Base-by-base conservation (phyloP, 2,888 invertebrate species). In the Eutolmus rufibarbis region DNA sequence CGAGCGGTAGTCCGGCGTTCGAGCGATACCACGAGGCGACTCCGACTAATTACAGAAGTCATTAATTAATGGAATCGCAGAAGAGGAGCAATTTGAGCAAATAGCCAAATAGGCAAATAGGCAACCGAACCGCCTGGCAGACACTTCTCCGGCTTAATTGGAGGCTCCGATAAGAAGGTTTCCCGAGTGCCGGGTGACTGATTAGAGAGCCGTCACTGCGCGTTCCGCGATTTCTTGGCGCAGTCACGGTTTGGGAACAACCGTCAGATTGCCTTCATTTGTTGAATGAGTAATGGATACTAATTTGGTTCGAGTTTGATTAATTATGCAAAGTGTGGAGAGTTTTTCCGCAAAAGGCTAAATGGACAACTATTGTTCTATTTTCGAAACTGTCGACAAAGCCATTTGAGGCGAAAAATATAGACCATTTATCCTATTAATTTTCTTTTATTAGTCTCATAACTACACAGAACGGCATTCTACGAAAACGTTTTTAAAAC, bases 41-140 rank as follows among this genome's bases (percentile, higher is more conserved):
- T 78, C 14, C 23, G 46, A 56, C 81, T 82, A 82, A 82, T 82
- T 82, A 82, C 56, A 57, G 31, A 7, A 82, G 57, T 57, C 81
- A 82, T 57, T 82, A 82, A 82, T 82, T 82, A 82, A 82, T 82
- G 57, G 34, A 57, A 56, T 82, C 81, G 81, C 81, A 51, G 46
- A 79, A 46, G 51, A 79, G 79, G 23, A 43, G 46, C 79, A 82
- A 56, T 56, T 51, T 56, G 34, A 56, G 31, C 56, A 82, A 82
- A 82, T 82, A 43, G 34, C 23, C 51, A 51, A 51, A 51, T 51
- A 51, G 51, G 51, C 16, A 51, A 37, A 78, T 19, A 37, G 23
- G 43, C n/a, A n/a, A n/a, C n/a, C n/a, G n/a, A n/a, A n/a, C n/a
- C n/a, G n/a, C n/a, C n/a, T n/a, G n/a, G n/a, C 78, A 56, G 81